These are phyloP conservation scores for Epinephelus cyanopodus DNA, from an alignment of 2,113 vertebrate species.

Conservation along the genomic window DNA sequence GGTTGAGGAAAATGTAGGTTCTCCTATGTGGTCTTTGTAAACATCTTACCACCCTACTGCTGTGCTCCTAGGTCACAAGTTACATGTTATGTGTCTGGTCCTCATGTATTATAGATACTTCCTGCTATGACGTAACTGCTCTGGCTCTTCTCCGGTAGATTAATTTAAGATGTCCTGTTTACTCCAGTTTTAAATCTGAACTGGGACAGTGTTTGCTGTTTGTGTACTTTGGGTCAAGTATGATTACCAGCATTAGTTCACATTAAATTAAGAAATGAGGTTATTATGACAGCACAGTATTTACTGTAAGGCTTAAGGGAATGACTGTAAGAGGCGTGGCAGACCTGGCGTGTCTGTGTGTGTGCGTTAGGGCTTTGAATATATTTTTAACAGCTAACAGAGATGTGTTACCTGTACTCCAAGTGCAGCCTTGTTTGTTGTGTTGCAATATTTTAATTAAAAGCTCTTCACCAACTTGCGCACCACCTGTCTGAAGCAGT, in stretches of 20 bases:
- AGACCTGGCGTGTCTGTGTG: background rate
- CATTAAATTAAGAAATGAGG: background rate
- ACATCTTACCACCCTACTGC: background rate
- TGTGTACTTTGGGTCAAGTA: background rate
- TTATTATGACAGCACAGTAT: constrained; percentile 1
- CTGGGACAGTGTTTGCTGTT: background rate
- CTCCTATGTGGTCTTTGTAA: background rate
- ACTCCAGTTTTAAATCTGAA: background rate
- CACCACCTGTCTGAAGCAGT: background rate
- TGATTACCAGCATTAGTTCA: background rate
- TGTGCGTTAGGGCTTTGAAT: background rate
- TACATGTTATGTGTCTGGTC: background rate
- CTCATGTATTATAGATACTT: background rate
- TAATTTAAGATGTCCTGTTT: background rate
- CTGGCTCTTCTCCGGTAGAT: background rate
- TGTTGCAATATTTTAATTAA: background rate
- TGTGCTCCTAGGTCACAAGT: background rate
- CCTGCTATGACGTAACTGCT: background rate
- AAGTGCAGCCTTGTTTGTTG: background rate
- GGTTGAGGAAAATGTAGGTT: background rate
- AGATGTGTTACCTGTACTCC: background rate
- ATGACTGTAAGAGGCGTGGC: background rate
- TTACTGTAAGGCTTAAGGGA: background rate
- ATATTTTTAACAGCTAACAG: background rate
- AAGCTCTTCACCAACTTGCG: background rate